Evolutionary conservation across 2,888 invertebrate genomes (phyloP).

Genomic region (Chloroclysta siterata): DNA sequence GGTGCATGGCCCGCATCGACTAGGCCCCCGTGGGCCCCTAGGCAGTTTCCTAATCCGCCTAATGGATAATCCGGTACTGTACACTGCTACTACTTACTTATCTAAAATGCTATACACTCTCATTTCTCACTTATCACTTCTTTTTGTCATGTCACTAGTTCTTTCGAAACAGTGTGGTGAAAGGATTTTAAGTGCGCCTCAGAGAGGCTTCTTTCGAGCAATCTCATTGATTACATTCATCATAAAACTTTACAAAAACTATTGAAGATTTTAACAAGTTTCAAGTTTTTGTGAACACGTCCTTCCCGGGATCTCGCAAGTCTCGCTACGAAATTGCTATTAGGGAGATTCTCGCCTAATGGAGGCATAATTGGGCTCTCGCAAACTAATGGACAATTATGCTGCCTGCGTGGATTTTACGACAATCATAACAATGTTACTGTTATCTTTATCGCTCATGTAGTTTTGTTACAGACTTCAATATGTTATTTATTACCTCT

Average conservation of each 20-base stretch:
- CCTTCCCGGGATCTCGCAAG: slow-evolving; percentile 32
- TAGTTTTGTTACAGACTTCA: slow-evolving; percentile 24
- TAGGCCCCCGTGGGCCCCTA: too few relatives aligned
- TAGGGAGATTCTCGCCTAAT: slow-evolving; percentile 80
- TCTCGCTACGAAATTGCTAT: slow-evolving; percentile 73
- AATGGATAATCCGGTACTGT: too few relatives aligned
- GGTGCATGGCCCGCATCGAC: too few relatives aligned
- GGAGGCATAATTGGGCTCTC: slow-evolving; percentile 80
- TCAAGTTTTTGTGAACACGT: slow-evolving; percentile 32
- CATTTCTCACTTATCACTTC: too few relatives aligned
- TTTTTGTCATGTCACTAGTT: too few relatives aligned
- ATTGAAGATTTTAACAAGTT: neutral
- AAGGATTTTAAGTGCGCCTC: too few relatives aligned
- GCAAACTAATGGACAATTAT: slow-evolving; percentile 83
- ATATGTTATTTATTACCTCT: slow-evolving; percentile 19
- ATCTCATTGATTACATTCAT: too few relatives aligned
- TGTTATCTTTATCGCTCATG: slow-evolving; percentile 39
- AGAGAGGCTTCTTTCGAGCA: too few relatives aligned
- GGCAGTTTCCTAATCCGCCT: too few relatives aligned
- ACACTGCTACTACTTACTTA: too few relatives aligned
- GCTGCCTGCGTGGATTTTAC: slow-evolving; percentile 63
- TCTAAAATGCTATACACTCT: too few relatives aligned
- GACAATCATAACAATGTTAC: slow-evolving; percentile 62
- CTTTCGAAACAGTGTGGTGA: too few relatives aligned
- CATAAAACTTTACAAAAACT: neutral